Base-by-base conservation (phyloP, 2,888 invertebrate species). In the Eristalinus sepulchralis region DNA sequence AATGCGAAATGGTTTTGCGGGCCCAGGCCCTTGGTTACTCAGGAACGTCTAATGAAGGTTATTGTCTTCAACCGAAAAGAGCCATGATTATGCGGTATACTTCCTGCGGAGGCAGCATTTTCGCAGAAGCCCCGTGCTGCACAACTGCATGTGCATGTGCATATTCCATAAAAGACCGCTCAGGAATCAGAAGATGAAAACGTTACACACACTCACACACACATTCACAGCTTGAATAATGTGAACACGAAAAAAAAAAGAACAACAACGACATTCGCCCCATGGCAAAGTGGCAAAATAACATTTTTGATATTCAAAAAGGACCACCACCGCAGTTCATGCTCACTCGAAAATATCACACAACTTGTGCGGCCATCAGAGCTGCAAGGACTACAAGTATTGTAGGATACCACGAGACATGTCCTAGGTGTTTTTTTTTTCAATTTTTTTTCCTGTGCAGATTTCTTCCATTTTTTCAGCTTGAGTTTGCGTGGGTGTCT, bases 221-320 rank as follows among this genome's bases (percentile, higher is more conserved):
- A 47, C 6, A 47, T 47, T n/a, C 39, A 17, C 39, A 47, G 39
- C 39, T 47, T 57, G 57, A 57, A 5, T 22, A 1, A 8, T 5
- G 13, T 24, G 17, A 24, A 22, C n/a, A 72, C 60, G 22, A 34
- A 66, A 81, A 22, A 68, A 33, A 75, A 66, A 66, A 57, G 63
- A 60, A 83, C n/a, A n/a, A 47, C 78, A 83, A 73, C 67, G 68
- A 71, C 83, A 75, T 70, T 79, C 83, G 57, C 66, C 75, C 78
- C 34, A 70, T 75, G 71, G 78, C 79, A 83, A 83, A 79, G 70
- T 83, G 86, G 78, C 39, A 86, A 86, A 71, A 83, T 83, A 86
- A 71, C 68, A 86, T 86, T 82, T 86, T 78, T 82, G 82, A 83
- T 82, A 83, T 83, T 79, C 83, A 73, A 83, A 83, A 59, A 68